Base-by-base conservation (phyloP, 2,797 vertebrate genomes). In the Orientallactaga sibirica region DNA sequence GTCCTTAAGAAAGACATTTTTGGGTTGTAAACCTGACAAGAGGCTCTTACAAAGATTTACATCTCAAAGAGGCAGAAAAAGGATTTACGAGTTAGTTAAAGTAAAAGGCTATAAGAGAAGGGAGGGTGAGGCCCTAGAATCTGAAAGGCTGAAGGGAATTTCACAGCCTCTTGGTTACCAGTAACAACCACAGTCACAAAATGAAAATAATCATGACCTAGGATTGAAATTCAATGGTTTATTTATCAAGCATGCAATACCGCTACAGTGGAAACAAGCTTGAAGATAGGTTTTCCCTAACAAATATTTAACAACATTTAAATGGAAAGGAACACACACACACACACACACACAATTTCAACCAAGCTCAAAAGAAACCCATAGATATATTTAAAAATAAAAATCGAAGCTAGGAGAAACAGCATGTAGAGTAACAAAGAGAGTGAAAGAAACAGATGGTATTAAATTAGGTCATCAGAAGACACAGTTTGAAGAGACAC, bases 11-110 rank as follows among this genome's bases (percentile, higher is more conserved):
- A 75, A 77, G 64, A 73, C 67, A 43, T 66, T 66, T 15, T 24
- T 71, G n/a, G 8, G 43, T 61, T 78, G 7, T 88, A 84, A 79
- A 79, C 22, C 22, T 58, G 66, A 73, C 55, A 83, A 43, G 48
- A 66, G 20, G 1, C 41, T 85, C 62, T 93, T 66, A 71, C 37
- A 78, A 79, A 43, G 66, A 85, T 84, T 79, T 93, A 79, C 15
- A 71, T 73, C 71, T 71, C 78, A 48, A 83, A 61, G 58, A 73
- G 78, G 22, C 22, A 92, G 12, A 66, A 22, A 18, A 73, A 61
- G 5, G 16, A 93, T 61, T 87, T 93, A 62, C 3, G 52, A 33
- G 6, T 62, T n/a, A 70, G 66, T 55, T 48, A 75, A 68, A 86
- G 27, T 85, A 58, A n/a, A 68, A 62, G 15, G 3, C 7, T 33